A percentile compares a stretch with the other conserved stretches of the same genome.
Evolutionary conservation across 2,797 vertebrate species (phyloP).

Genomic region (Phoeniculus purpureus): DNA sequence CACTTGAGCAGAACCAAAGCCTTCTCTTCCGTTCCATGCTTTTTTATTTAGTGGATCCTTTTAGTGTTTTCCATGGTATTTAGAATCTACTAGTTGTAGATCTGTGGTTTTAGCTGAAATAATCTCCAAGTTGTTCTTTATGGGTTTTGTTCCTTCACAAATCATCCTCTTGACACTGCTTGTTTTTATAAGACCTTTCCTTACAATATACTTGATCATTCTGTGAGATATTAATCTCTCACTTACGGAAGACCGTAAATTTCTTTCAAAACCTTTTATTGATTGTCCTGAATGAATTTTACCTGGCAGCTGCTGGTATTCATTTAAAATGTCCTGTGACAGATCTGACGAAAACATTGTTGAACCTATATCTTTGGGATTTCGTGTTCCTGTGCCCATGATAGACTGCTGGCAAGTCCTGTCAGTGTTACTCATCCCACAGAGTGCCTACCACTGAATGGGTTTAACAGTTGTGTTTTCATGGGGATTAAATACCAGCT

Average conservation of each 20-base stretch:
- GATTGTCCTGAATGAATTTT: background rate
- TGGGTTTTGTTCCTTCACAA: background rate
- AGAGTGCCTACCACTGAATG: background rate
- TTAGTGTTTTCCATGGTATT: constrained; percentile 16
- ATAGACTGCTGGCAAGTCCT: background rate
- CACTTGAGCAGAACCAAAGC: background rate
- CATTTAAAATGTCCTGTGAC: background rate
- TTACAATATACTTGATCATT: background rate
- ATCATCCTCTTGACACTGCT: background rate
- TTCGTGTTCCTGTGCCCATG: background rate
- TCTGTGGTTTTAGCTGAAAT: background rate
- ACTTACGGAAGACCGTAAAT: background rate
- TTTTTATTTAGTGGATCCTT: background rate
- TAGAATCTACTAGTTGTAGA: background rate
- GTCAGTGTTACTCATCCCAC: background rate
- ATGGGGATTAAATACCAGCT: background rate
- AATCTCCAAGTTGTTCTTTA: background rate
- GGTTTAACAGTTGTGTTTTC: background rate
- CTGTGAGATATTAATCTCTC: background rate
- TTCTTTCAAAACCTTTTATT: background rate
- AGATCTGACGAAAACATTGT: background rate
- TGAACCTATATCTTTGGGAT: background rate
- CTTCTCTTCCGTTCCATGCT: background rate
- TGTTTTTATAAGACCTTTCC: background rate
- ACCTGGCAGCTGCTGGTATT: background rate